Evolutionary conservation across 2,888 invertebrate genomes (phyloP).

Genomic region (Drosophila peninsularis): DNA sequence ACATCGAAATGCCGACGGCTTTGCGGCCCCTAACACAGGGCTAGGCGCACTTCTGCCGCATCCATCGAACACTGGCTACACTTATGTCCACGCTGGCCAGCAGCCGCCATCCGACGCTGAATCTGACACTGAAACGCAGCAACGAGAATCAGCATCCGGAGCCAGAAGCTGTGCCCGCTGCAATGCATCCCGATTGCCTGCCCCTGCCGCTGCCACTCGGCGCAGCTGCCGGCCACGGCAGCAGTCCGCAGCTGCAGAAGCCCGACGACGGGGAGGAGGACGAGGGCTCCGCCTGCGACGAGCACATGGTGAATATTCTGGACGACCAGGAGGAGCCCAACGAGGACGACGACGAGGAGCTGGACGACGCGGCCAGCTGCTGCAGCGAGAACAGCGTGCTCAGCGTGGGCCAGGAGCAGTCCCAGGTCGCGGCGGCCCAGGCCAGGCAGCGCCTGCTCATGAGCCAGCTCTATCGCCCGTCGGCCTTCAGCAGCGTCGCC

Average conservation of each 20-base stretch:
- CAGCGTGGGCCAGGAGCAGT: constrained; percentile 91
- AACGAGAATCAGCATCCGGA: constrained; percentile 20
- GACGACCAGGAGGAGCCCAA: constrained; percentile 42
- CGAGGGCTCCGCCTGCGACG: constrained; percentile 50
- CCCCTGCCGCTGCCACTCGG: constrained; percentile 78
- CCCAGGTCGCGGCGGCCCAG: constrained; percentile 68
- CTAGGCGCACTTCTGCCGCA: constrained; percentile 8
- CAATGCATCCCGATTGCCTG: constrained; percentile 84
- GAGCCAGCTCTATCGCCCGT: constrained; percentile 64
- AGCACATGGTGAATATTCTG: constrained; percentile 56
- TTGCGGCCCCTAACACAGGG: constrained; percentile 16
- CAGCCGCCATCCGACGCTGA: constrained; percentile 70
- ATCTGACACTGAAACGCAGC: constrained; percentile 51
- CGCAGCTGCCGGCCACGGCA: constrained; percentile 68
- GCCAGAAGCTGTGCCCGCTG: constrained; percentile 16
- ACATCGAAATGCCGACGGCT: constrained; percentile 56
- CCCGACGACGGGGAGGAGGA: constrained; percentile 50
- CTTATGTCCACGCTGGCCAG: constrained; percentile 79
- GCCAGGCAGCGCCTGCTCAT: constrained; percentile 70
- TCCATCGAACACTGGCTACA: constrained; percentile 32
- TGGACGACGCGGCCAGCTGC: constrained; percentile 87
- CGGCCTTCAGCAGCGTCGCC: constrained; percentile 69
- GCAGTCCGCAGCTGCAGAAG: constrained; percentile 77
- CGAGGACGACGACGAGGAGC: constrained; percentile 64
- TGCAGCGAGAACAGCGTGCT: constrained; percentile 92